Evolutionary conservation across 2,888 invertebrate genomes (phyloP), one percentile per base, ranked within the genome.

Genomic region (Tetanocera ferruginea): DNA sequence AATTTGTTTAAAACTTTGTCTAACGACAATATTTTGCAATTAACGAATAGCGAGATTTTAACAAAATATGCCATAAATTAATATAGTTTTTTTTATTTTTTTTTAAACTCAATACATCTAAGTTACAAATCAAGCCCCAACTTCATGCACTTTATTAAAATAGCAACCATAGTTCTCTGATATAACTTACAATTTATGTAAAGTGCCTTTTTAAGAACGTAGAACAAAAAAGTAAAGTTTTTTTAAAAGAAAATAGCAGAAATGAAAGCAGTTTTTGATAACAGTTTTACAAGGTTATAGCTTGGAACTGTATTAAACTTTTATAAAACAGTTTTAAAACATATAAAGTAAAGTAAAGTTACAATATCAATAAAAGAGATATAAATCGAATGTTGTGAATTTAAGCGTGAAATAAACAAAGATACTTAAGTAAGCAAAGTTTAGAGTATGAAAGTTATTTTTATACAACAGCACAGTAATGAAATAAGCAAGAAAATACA

Each of bases 191-290:
- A 43, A 62, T 73, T 67, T 75, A 71, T 72, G 79, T 74, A 77
- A 79, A 79, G 77, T 79, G 77, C 79, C 79, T 79, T 79, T 79
- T 77, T 23, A 37, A 66, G n/a, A 52, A 73, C n/a, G 62, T 17
- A 49, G 52, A 67, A 9, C 52, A 37, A 66, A 31, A 43, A n/a
- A 73, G 23, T 52, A 43, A 76, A 57, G 60, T 62, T n/a, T n/a
- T n/a, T n/a, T n/a, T n/a, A n/a, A n/a, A n/a, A n/a, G 3, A 34
- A 31, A n/a, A 55, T 37, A n/a, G 5, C 25, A 43, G 19, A n/a
- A 57, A 14, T 49, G 34, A 25, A 60, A 31, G 19, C 52, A 69
- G 8, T 49, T 51, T 60, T 51, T 69, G 51, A 74, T 51, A 71
- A 14, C 52, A 31, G 31, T 66, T 76, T 67, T 76, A 51, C 17